Percentiles rank a stretch among this genome's conserved stretches.
Conservation (phyloP, 2,797 vertebrate species). For the Pangasius larnaudii region DNA sequence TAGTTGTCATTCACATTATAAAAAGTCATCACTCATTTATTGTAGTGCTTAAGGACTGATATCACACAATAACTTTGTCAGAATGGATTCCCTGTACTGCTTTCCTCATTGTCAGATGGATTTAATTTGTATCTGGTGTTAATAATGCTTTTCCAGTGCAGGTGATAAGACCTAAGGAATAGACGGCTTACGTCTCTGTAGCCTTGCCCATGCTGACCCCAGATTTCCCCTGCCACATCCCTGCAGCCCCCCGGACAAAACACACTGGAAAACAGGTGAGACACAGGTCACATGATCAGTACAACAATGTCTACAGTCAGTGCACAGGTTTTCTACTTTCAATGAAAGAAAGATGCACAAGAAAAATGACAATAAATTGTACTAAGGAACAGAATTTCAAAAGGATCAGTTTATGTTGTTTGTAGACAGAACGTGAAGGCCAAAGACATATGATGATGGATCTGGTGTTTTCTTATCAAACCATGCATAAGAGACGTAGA, state of each 20-base stretch:
- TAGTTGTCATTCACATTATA: neutral
- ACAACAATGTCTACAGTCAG: neutral
- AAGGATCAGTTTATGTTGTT: neutral
- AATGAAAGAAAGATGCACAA: neutral
- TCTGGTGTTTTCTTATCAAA: neutral
- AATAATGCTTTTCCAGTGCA: neutral
- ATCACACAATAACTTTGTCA: neutral
- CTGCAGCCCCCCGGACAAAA: conserved; percentile 88
- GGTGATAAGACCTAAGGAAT: neutral
- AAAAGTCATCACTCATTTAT: neutral
- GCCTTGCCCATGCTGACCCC: conserved; percentile 81
- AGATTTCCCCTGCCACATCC: conserved; percentile 81
- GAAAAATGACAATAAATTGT: neutral
- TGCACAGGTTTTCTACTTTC: neutral
- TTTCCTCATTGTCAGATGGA: neutral
- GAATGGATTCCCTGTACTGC: neutral
- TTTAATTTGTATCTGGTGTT: neutral
- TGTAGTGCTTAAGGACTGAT: neutral
- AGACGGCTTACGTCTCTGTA: conserved; percentile 85
- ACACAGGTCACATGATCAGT: conserved; percentile 3
- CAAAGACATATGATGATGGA: neutral
- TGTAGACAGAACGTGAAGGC: neutral
- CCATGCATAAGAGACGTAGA: neutral
- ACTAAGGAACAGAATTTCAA: neutral
- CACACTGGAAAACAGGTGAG: conserved; percentile 70